Evolutionary conservation across 2,888 invertebrate genomes (phyloP).

Genomic region (Agrotis puta): DNA sequence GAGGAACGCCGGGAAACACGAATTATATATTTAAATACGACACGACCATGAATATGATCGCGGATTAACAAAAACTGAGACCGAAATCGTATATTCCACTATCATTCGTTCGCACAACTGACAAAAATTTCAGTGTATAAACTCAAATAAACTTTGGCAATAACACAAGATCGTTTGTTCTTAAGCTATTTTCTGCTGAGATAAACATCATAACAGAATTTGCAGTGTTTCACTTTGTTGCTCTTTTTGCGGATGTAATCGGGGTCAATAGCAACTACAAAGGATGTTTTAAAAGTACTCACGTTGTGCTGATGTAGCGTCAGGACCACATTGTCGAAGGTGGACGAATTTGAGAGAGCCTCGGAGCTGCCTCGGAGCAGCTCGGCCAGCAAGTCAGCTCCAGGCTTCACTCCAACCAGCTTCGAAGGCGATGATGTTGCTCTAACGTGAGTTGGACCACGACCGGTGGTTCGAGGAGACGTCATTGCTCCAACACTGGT

Average conservation of each 20-base stretch:
- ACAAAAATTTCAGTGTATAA: conserved; percentile 77
- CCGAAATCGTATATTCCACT: conserved; percentile 65
- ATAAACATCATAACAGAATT: conserved; percentile 83
- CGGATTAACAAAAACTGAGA: conserved; percentile 76
- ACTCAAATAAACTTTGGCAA: conserved; percentile 81
- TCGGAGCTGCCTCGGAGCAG: conserved; percentile 95
- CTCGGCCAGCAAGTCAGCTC: conserved; percentile 93
- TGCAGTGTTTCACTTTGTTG: conserved; percentile 80
- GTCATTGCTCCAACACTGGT: conserved; percentile 91
- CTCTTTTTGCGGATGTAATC: conserved; percentile 74
- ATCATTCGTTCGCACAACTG: conserved; percentile 64
- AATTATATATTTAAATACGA: conserved; percentile 79
- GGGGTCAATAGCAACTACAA: conserved; percentile 73
- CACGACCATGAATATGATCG: conserved; percentile 82
- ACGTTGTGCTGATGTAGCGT: conserved; percentile 89
- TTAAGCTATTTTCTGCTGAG: conserved; percentile 82
- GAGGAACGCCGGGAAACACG: conserved; percentile 79
- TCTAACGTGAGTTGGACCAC: conserved; percentile 92
- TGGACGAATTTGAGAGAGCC: conserved; percentile 92
- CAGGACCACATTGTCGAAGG: conserved; percentile 89
- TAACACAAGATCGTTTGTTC: conserved; percentile 80
- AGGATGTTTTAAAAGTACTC: conserved; percentile 77
- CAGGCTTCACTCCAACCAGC: conserved; percentile 91
- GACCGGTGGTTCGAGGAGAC: conserved; percentile 80
- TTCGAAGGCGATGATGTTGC: conserved; percentile 96